Conservation (phyloP, 2,797 vertebrate genomes). For the Coreius guichenoti region DNA sequence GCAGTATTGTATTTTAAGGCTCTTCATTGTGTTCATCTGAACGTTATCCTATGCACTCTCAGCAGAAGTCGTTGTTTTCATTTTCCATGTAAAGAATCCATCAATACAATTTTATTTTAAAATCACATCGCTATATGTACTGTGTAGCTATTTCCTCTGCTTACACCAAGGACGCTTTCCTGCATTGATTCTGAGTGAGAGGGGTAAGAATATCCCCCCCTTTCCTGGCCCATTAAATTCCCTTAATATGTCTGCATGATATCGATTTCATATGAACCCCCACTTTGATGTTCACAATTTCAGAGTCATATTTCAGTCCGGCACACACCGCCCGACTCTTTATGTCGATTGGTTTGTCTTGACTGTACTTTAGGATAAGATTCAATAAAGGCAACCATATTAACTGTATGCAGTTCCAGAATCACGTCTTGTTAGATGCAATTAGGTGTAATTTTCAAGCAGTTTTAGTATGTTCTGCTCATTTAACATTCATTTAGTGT, state of each 20-base stretch:
- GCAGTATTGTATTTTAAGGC: conserved; percentile 38
- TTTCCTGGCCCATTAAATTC: conserved; percentile 26
- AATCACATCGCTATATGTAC: conserved; percentile 17
- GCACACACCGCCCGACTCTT: neutral
- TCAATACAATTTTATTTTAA: conserved; percentile 23
- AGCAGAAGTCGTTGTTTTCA: conserved; percentile 36
- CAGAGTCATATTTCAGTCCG: conserved; percentile 46
- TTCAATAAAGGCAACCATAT: conserved; percentile 12
- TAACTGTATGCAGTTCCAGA: neutral
- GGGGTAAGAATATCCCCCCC: conserved; percentile 23
- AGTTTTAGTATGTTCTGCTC: neutral
- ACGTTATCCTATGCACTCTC: conserved; percentile 29
- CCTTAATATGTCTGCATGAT: conserved; percentile 52
- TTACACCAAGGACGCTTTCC: conserved; percentile 18
- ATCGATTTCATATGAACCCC: conserved; percentile 46
- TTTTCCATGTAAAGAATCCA: conserved; percentile 22
- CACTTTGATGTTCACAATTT: conserved; percentile 48
- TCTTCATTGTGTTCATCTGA: conserved; percentile 5
- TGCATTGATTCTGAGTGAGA: conserved; percentile 42
- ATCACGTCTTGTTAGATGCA: neutral
- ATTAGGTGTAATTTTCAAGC: neutral
- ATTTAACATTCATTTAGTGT: neutral
- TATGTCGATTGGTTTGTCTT: conserved; percentile 34
- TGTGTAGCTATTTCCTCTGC: conserved; percentile 10
- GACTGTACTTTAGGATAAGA: conserved; percentile 3